phyloP scores from a whole-genome alignment of 1,140 invertebrate genomes.

The Chironomus tepperi region DNA sequence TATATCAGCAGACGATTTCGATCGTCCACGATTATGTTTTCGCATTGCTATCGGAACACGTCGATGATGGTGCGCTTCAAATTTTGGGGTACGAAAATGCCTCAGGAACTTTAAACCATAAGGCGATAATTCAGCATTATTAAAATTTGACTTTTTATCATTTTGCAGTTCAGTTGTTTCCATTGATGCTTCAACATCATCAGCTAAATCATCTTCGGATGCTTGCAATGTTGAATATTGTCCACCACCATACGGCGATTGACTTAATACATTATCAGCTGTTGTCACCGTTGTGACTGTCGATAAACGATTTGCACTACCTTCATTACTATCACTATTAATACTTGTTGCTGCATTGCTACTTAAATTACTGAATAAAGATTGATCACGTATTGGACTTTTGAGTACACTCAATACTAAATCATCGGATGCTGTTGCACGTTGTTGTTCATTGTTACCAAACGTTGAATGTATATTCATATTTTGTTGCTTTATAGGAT shows the following conservation, averaged over 20 bases:
- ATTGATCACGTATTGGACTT: constrained; percentile 41
- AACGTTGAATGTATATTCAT: constrained; percentile 26
- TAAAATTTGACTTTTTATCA: background rate
- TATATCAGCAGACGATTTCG: constrained; percentile 24
- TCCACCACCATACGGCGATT: constrained; percentile 24
- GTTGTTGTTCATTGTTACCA: constrained; percentile 28
- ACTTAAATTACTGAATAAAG: constrained; percentile 18
- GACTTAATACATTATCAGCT: background rate
- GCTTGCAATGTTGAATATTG: constrained; percentile 38
- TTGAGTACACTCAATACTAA: constrained; percentile 51
- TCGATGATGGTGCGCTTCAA: constrained; percentile 47
- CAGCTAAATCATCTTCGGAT: constrained; percentile 42
- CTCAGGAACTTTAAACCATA: constrained; percentile 43
- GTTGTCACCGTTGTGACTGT: background rate
- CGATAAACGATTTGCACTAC: background rate
- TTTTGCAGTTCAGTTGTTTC: constrained; percentile 29
- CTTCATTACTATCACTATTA: background rate
- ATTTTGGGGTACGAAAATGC: constrained; percentile 42
- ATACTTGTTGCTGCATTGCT: background rate
- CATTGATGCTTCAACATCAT: constrained; percentile 28
- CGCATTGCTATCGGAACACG: constrained; percentile 51
- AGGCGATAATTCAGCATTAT: constrained; percentile 26
- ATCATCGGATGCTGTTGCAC: constrained; percentile 41
- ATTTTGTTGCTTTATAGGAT: background rate
- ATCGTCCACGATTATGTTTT: constrained; percentile 39